These are phyloP conservation scores for Propithecus perrieri DNA, from an alignment of 2,797 vertebrate genomes.

Conservation along the genomic window DNA sequence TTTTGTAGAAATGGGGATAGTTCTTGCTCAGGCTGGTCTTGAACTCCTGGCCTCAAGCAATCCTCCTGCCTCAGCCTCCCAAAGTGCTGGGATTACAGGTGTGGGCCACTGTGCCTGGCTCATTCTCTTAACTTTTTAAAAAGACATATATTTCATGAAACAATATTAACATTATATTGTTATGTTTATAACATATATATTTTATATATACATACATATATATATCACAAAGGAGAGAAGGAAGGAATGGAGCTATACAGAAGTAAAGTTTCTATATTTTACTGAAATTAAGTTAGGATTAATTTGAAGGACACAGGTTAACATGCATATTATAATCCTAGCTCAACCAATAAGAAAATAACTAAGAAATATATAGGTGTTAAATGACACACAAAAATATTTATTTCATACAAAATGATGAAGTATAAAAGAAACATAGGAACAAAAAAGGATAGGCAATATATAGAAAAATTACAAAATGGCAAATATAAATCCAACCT, in stretches of 20 bases:
- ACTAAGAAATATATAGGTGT: neutral
- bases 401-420: conserved; percentile 37
- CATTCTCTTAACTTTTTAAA: neutral
- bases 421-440: neutral
- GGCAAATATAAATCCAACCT: too few relatives aligned
- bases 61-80: too few relatives aligned
- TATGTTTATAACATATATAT: neutral
- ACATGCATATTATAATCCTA: neutral
- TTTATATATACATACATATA: too few relatives aligned
- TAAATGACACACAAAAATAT: neutral
- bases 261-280: conserved; percentile 9
- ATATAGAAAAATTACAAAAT: too few relatives aligned
- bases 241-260: neutral
- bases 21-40: too few relatives aligned
- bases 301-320: neutral
- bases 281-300: neutral
- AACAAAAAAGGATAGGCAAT: neutral
- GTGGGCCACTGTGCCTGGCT: neutral
- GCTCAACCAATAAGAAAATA: conserved; percentile 4
- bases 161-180: neutral
- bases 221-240: neutral
- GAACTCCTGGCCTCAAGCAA: too few relatives aligned
- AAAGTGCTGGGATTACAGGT: too few relatives aligned
- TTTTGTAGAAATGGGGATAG: too few relatives aligned
- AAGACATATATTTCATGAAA: neutral